Evolutionary conservation across 2,888 invertebrate species (phyloP).

Genomic region (Pollenia angustigena): DNA sequence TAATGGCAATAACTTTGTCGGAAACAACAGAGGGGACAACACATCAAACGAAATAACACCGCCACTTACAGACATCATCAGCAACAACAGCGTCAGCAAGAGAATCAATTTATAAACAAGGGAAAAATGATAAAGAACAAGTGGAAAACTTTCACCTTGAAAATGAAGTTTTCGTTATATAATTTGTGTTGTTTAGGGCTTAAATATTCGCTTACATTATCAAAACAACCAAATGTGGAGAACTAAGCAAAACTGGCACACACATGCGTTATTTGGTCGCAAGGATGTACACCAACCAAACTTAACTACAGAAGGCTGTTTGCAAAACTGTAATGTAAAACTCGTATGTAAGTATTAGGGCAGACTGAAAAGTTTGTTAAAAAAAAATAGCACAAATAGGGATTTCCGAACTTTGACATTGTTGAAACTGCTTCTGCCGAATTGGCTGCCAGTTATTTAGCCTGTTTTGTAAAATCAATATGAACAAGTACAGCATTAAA

Average conservation of each 20-base stretch:
- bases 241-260: not conserved
- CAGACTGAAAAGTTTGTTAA: no score
- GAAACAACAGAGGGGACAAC: not conserved
- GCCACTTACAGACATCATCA: not conserved
- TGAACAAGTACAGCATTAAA: no score
- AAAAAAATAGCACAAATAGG: no score
- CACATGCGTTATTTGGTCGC: not conserved
- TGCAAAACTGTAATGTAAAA: no score
- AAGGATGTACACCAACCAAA: no score
- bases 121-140: not conserved
- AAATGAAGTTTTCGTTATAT: conserved; percentile 17
- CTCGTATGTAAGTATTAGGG: no score
- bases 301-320: no score
- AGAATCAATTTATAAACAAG: not conserved
- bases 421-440: no score
- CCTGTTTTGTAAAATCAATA: no score
- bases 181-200: conserved; percentile 15
- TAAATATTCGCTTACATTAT: conserved; percentile 20
- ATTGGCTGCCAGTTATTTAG: no score
- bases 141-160: conserved; percentile 5
- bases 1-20: conserved; percentile 8
- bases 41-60: not conserved
- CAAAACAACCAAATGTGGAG: conserved; percentile 1
- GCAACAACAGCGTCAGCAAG: not conserved
- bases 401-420: no score